Base-by-base conservation (phyloP, 2,888 invertebrate species). In the Tanypteryx hageni region DNA sequence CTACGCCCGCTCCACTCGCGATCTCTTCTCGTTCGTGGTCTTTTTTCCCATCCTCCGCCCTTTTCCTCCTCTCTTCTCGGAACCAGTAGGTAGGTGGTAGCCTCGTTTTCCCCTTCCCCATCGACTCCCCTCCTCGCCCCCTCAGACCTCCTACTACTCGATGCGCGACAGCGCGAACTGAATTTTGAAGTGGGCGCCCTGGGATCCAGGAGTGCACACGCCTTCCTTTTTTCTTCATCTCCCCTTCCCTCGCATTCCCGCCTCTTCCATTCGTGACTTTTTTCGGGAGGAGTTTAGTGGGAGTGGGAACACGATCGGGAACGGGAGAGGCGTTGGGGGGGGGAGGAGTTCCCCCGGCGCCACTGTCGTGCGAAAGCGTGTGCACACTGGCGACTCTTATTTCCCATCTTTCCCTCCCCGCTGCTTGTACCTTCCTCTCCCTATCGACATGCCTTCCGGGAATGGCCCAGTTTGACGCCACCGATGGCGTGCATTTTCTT, bases 151-250 rank as follows among this genome's bases (percentile, higher is more conserved):
- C 82, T 82, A 44, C 31, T 44, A 82, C 31, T 44, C n/a, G 83
- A 83, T 83, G 83, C 83, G 83, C 57, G 83, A 83, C 83, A 83
- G 83, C 83, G 83, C 56, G 83, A 83, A 83, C 83, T 18, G 83
- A 83, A 83, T 83, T 83, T 83, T 83, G 83, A 83, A 83, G 56
- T 83, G 83, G 83, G 83, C 9, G 44, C 11, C 83, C 83, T 83
- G n/a, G 56, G 82, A 31, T n/a, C 83, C 83, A 44, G 57, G 83
- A 56, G 83, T 18, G 31, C n/a, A n/a, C 83, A 83, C 57, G 57
- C 56, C 56, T 31, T 11, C 56, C 44, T n/a, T n/a, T 8, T 57
- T 83, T n/a, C 83, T 27, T n/a, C 83, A 11, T 57, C 18, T 83
- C 57, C 4, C 83, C 57, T n/a, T 82, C 82, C 13, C 83, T 83